These are phyloP conservation scores for Epistrophe eligans DNA, from an alignment of 2,888 invertebrate genomes.

Conservation along the genomic window DNA sequence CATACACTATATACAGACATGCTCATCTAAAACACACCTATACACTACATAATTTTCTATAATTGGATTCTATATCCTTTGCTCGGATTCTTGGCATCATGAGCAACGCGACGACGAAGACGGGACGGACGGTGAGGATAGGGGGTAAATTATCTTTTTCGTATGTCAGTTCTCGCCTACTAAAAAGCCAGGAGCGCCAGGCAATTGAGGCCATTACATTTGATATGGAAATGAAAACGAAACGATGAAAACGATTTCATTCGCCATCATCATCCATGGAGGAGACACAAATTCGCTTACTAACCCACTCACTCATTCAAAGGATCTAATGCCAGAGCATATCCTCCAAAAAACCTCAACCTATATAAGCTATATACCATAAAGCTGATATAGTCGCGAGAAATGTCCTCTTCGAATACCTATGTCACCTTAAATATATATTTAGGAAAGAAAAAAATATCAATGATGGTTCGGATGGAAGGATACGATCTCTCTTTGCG, in stretches of 20 bases:
- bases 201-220: conserved; percentile 72
- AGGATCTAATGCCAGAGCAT: conserved; percentile 9
- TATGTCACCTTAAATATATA: conserved; percentile 55
- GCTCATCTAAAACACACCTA: too few species aligned
- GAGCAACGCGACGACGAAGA: neutral
- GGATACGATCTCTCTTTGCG: conserved; percentile 21
- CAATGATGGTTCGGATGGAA: neutral
- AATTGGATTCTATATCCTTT: conserved; percentile 70
- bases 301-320: conserved; percentile 66
- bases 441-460: conserved; percentile 25
- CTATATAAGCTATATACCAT: neutral
- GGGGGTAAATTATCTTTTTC: conserved; percentile 64
- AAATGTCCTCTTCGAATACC: conserved; percentile 31
- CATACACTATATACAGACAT: neutral
- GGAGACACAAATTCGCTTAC: conserved; percentile 63
- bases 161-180: conserved; percentile 48
- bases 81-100: conserved; percentile 37
- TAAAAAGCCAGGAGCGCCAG: conserved; percentile 53
- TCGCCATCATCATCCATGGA: conserved; percentile 35
- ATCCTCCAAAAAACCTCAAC: conserved; percentile 27
- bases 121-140: neutral
- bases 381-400: conserved; percentile 42
- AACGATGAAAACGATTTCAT: conserved; percentile 59
- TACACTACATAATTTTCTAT: conserved; percentile 59
- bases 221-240: conserved; percentile 74